Evolutionary conservation across 2,888 invertebrate genomes (phyloP).

Genomic region (Bombylius discolor): DNA sequence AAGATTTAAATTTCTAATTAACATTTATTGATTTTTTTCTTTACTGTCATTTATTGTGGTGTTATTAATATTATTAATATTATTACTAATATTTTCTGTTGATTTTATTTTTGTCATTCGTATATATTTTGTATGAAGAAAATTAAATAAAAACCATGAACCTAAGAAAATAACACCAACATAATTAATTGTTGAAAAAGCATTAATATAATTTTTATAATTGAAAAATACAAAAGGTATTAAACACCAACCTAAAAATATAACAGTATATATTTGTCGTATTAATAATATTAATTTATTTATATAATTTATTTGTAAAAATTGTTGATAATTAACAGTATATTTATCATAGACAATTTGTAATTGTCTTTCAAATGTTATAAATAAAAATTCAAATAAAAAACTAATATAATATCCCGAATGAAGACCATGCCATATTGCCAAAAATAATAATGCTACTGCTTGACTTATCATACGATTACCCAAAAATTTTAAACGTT

Average conservation of each 20-base stretch:
- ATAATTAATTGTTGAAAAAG: conserved; percentile 52
- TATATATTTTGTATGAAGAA: conserved; percentile 12
- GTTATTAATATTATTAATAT: too few relatives aligned
- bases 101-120: background rate
- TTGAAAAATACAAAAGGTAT: conserved; percentile 61
- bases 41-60: too few relatives aligned
- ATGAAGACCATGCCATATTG: conserved; percentile 92
- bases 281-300: conserved; percentile 43
- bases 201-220: conserved; percentile 51
- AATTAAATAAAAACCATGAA: conserved; percentile 39
- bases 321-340: background rate
- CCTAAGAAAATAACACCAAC: conserved; percentile 55
- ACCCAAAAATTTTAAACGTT: conserved; percentile 80
- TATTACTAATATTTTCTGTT: too few relatives aligned
- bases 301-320: conserved; percentile 14
- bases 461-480: conserved; percentile 71
- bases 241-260: conserved; percentile 75
- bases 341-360: conserved; percentile 20
- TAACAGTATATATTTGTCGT: conserved; percentile 58
- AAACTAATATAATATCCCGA: conserved; percentile 91
- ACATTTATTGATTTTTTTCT: too few relatives aligned
- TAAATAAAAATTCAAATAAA: conserved; percentile 78
- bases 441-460: conserved; percentile 71
- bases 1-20: too few relatives aligned
- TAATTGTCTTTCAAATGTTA: conserved; percentile 74